Percentiles rank a stretch among this genome's conserved stretches.
Evolutionary conservation across 2,888 invertebrate genomes (phyloP).

Genomic region (Drosophila engyochracea): DNA sequence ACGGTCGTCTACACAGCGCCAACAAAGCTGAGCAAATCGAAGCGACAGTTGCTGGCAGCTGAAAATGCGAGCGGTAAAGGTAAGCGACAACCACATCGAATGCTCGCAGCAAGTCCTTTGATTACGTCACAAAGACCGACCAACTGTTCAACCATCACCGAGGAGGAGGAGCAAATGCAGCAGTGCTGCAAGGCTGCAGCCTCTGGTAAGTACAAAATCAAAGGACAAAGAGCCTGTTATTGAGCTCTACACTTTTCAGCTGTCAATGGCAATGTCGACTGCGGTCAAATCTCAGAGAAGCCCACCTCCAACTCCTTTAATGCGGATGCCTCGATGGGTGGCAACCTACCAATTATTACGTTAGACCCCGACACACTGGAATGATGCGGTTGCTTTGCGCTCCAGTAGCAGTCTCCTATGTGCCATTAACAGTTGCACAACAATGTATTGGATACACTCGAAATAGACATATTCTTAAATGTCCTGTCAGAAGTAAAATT

Average conservation of each 20-base stretch:
- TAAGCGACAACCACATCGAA: constrained; percentile 61
- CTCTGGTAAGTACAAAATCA: constrained; percentile 28
- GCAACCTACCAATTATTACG: constrained; percentile 59
- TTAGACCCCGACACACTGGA: constrained; percentile 53
- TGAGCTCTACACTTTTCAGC: constrained; percentile 22
- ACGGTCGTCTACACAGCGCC: constrained; percentile 61
- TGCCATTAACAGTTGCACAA: background rate
- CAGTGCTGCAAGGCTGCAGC: constrained; percentile 42
- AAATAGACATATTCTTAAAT: constrained; percentile 59
- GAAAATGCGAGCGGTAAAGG: constrained; percentile 20
- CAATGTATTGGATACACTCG: constrained; percentile 11
- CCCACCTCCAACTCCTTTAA: constrained; percentile 25
- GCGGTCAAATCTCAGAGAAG: constrained; percentile 41
- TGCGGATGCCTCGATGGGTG: constrained; percentile 15
- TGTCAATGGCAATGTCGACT: constrained; percentile 38
- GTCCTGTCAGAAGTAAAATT: constrained; percentile 21
- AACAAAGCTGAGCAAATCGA: constrained; percentile 59
- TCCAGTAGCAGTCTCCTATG: background rate
- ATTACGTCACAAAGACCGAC: constrained; percentile 73
- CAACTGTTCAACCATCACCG: constrained; percentile 75
- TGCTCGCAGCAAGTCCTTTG: constrained; percentile 62
- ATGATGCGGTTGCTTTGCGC: constrained; percentile 19
- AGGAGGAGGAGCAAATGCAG: constrained; percentile 67
- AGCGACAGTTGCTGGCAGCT: constrained; percentile 42
- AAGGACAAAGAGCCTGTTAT: background rate